Conservation (phyloP, 1,140 invertebrate genomes). For the Drosophila equinoxialis region DNA sequence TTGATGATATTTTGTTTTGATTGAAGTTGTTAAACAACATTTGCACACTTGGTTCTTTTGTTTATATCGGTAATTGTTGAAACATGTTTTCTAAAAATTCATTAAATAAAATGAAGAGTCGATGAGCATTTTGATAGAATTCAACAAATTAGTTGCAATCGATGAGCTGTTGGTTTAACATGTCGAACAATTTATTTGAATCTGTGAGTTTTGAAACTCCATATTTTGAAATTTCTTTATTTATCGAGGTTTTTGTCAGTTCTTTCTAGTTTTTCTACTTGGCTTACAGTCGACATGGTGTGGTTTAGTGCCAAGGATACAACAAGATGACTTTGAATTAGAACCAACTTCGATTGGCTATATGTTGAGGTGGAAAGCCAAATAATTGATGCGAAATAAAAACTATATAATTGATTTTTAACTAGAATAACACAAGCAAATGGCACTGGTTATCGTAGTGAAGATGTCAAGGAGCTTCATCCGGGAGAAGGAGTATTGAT, state of each 20-base stretch:
- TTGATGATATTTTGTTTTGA: neutral
- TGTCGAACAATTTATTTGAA: neutral
- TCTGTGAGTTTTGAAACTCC: neutral
- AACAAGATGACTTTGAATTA: neutral
- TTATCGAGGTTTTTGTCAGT: too few relatives aligned
- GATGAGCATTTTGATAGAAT: neutral
- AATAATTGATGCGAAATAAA: neutral
- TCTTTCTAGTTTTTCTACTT: neutral
- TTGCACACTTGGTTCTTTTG: neutral
- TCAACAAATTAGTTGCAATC: neutral
- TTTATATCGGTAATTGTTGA: neutral
- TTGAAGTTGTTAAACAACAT: neutral
- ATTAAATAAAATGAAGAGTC: neutral
- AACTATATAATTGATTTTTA: neutral
- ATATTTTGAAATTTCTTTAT: neutral
- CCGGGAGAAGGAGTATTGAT: neutral
- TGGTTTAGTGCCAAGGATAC: neutral
- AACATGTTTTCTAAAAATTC: slow-evolving; percentile 3
- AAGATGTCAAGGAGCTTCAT: neutral
- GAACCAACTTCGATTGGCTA: neutral
- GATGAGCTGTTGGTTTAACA: neutral
- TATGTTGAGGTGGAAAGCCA: neutral
- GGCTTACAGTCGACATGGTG: neutral
- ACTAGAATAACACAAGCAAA: neutral
- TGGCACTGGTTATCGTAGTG: slow-evolving; percentile 6